Percentiles rank a stretch among this genome's conserved stretches.
Conservation (phyloP, 1,140 invertebrate species). For the Cotesia chilonis region DNA sequence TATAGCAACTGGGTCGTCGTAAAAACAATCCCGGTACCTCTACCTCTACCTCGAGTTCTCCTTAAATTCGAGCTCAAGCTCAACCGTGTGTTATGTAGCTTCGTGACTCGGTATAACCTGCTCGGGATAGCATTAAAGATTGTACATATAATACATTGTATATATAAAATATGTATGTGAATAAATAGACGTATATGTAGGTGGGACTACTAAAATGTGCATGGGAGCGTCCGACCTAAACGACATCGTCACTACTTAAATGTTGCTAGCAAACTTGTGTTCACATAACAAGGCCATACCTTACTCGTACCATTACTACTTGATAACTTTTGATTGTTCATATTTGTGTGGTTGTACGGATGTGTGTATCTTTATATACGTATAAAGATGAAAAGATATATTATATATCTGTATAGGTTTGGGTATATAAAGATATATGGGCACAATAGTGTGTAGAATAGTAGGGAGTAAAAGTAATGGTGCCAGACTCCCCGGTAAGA, state of each 20-base stretch:
- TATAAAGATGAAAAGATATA: neutral
- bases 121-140: no score
- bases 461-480: slow-evolving; percentile 14
- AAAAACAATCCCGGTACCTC: slow-evolving; percentile 41
- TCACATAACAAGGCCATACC: slow-evolving; percentile 13
- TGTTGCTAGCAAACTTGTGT: slow-evolving; percentile 7
- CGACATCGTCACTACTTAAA: slow-evolving; percentile 17
- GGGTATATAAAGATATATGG: slow-evolving; percentile 6
- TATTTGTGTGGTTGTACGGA: neutral
- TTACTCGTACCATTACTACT: slow-evolving; percentile 7
- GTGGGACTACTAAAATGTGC: slow-evolving; percentile 13
- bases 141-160: neutral
- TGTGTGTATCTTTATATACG: slow-evolving; percentile 6
- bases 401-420: neutral
- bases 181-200: neutral
- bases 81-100: neutral
- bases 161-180: neutral
- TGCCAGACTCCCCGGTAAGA: neutral
- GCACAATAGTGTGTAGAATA: neutral
- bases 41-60: neutral
- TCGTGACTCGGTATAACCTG: neutral
- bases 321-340: slow-evolving; percentile 15
- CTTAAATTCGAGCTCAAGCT: slow-evolving; percentile 11
- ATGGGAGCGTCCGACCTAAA: slow-evolving; percentile 24
- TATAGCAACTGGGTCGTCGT: slow-evolving; percentile 47